Evolutionary conservation across 2,113 vertebrate genomes (phyloP).

Genomic region (Sebastes fasciatus): DNA sequence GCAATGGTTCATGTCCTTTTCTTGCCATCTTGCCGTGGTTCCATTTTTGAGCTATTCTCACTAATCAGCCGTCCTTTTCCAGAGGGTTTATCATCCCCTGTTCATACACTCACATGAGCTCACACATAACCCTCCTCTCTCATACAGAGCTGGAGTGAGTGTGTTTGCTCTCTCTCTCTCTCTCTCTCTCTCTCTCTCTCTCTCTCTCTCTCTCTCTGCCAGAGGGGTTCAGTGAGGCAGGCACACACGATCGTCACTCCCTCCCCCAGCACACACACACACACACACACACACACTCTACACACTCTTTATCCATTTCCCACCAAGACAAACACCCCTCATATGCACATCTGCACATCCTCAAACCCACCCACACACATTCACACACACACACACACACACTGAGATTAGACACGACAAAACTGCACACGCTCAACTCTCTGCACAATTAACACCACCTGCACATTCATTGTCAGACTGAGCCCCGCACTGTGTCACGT

Average conservation of each 20-base stretch:
- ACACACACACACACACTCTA: slow-evolving; percentile 26
- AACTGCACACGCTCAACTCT: slow-evolving; percentile 50
- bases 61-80: slow-evolving; percentile 62
- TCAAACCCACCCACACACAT: slow-evolving; percentile 51
- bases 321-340: slow-evolving; percentile 63
- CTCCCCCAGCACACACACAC: slow-evolving; percentile 51
- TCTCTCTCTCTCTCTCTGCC: slow-evolving; percentile 56
- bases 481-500: slow-evolving; percentile 39
- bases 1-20: slow-evolving; percentile 41
- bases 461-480: slow-evolving; percentile 66
- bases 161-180: slow-evolving; percentile 51
- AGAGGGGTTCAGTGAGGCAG: slow-evolving; percentile 77
- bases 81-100: slow-evolving; percentile 71
- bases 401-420: slow-evolving; percentile 58
- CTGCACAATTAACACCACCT: slow-evolving; percentile 74
- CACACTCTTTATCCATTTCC: slow-evolving; percentile 52
- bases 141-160: slow-evolving; percentile 67
- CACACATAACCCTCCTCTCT: slow-evolving; percentile 65
- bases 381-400: slow-evolving; percentile 41
- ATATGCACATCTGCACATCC: slow-evolving; percentile 44
- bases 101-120: slow-evolving; percentile 74
- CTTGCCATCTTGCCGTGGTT: slow-evolving; percentile 53
- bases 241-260: slow-evolving; percentile 73
- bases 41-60: slow-evolving; percentile 57
- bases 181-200: slow-evolving; percentile 54